Percentiles rank a stretch among this genome's conserved stretches.
phyloP scores from a whole-genome alignment of 2,888 invertebrate species.

The Cephus pulcher region DNA sequence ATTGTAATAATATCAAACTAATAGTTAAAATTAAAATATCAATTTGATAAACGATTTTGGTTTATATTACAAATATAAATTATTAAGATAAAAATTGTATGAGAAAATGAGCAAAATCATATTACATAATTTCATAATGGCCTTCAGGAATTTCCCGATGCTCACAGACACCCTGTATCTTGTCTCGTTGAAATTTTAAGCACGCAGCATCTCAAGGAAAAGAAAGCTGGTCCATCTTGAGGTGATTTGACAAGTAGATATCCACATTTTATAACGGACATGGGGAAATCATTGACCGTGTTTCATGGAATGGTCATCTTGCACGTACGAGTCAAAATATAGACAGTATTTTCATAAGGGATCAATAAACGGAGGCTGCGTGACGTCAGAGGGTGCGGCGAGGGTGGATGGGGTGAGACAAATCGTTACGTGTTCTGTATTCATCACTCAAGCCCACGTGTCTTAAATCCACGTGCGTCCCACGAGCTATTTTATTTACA shows the following conservation, averaged over 20 bases:
- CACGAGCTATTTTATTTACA: conserved; percentile 7
- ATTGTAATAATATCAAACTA: not conserved
- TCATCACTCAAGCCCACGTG: not conserved
- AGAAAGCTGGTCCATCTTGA: not conserved
- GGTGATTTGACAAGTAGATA: not conserved
- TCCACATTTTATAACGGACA: not conserved
- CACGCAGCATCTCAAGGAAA: not conserved
- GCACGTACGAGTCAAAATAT: conserved; percentile 25
- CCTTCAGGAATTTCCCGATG: not conserved
- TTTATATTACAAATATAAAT: not conserved
- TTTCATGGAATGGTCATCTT: not conserved
- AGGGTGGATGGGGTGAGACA: conserved; percentile 37
- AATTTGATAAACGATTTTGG: not conserved
- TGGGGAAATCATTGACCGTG: not conserved
- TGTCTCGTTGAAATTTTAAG: not conserved
- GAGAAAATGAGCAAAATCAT: not conserved
- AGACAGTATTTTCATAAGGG: conserved; percentile 50
- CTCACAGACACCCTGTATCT: not conserved
- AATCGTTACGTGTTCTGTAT: conserved; percentile 38
- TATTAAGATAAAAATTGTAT: not conserved
- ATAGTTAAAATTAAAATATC: not conserved
- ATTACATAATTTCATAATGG: not conserved
- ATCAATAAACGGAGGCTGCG: conserved; percentile 61
- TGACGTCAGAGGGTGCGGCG: conserved; percentile 60
- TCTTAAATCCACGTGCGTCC: conserved; percentile 16